Conservation (phyloP, 2,113 vertebrate species). For the Elaphurus davidianus region DNA sequence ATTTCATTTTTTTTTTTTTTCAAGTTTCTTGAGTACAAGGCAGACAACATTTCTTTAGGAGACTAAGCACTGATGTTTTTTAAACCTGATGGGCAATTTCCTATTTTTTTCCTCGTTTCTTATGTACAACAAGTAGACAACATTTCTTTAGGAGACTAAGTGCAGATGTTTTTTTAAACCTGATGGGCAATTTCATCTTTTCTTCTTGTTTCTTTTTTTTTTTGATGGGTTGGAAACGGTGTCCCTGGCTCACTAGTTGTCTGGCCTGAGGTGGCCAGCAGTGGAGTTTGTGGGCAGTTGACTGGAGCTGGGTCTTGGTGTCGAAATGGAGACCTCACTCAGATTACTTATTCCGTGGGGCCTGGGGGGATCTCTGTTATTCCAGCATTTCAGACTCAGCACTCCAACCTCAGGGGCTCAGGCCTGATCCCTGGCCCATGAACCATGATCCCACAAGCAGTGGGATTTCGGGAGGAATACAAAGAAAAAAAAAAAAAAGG, state of each 20-base stretch:
- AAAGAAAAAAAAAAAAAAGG: neutral
- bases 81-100: fast-evolving
- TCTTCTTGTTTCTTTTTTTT: fast-evolving
- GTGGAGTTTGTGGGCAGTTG: neutral
- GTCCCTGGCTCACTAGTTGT: neutral
- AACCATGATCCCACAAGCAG: neutral
- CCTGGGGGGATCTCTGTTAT: neutral
- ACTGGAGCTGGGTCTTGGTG: neutral
- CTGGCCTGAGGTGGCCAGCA: neutral
- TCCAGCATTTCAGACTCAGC: neutral
- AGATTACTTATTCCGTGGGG: neutral
- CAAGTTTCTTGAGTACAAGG: too few species aligned
- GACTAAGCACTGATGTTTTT: fast-evolving
- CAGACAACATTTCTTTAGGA: neutral
- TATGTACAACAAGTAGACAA: too few species aligned
- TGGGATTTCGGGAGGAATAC: neutral
- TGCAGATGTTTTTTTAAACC: neutral
- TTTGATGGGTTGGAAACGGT: neutral
- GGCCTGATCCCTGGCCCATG: neutral
- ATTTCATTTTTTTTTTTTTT: too few species aligned
- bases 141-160: neutral
- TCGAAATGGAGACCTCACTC: neutral
- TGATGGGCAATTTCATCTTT: fast-evolving
- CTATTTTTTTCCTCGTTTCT: fast-evolving
- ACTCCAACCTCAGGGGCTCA: neutral